Evolutionary conservation across 2,888 invertebrate genomes (phyloP), one percentile per base, ranked within the genome.

Genomic region (Drosophila trichaetosa): DNA sequence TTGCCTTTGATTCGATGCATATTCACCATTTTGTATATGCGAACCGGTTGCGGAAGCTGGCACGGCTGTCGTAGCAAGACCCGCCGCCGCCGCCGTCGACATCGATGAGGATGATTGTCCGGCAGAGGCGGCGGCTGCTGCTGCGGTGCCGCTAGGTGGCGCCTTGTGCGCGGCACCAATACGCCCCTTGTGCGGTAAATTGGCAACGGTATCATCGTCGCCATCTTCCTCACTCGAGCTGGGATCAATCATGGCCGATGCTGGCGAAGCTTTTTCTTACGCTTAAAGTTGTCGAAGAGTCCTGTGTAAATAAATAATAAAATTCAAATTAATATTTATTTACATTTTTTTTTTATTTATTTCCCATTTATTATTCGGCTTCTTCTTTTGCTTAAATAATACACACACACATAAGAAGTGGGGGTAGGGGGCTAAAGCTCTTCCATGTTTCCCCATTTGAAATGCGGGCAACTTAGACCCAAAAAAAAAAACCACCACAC

Each of bases 211-310:
- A 93, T 98, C 98, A 93, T 98, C 98, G 86, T 98, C 98, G 87
- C 96, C 97, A 93, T 98, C 98, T 93, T 98, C 98, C 94, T 98
- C 98, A 76, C 98, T 98, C 84, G 98, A 98, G 93, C 98, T 98
- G 82, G 98, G 98, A 93, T 98, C 98, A 93, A 98, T 98, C 98
- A 98, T 98, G 21, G 13, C 65, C 40, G 16, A 34, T 31, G 51
- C 7, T 18, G 29, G n/a, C 18, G 24, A 46, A 46, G 8, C 16
- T 16, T 21, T 31, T 64, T 24, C 18, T 42, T 2, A 61, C 33
- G 24, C 16, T 61, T 57, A 33, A 40, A 27, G 5, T 0, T 40
- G 34, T 33, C 21, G n/a, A 48, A 16, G 6, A 11, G 16, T 13
- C 33, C 67, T 63, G 31, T 1, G 24, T 21, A 27, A 2, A 34